Evolutionary conservation across 2,797 vertebrate genomes (phyloP).

Genomic region (Mormyrops boulengeri): DNA sequence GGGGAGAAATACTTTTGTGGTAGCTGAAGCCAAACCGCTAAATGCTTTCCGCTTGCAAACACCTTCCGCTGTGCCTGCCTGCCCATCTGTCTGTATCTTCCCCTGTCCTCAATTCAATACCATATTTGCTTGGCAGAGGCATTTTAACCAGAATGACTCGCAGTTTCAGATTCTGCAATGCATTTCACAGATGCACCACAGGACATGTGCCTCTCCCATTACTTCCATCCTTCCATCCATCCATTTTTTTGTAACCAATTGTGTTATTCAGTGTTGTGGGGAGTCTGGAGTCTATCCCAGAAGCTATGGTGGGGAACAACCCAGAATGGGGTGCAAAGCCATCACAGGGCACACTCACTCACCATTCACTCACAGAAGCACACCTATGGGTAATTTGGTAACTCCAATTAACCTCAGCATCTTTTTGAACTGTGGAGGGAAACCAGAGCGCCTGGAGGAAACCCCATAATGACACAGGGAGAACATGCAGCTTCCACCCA

Average conservation of each 20-base stretch:
- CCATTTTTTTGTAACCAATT: not conserved
- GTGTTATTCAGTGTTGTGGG: not conserved
- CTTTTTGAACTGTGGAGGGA: not conserved
- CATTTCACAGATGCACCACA: not conserved
- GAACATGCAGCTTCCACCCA: not conserved
- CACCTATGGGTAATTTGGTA: not conserved
- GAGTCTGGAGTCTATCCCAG: not conserved
- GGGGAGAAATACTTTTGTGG: not conserved
- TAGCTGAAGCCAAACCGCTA: not conserved
- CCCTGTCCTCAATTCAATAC: not conserved
- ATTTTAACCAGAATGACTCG: not conserved
- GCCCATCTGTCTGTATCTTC: conserved; percentile 5
- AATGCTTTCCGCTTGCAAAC: not conserved
- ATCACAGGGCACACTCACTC: not conserved
- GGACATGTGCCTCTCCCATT: not conserved
- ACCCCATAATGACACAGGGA: not conserved
- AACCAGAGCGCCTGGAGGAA: not conserved
- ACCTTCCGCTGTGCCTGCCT: not conserved
- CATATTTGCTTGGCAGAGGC: not conserved
- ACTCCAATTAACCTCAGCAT: not conserved
- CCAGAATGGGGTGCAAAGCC: not conserved
- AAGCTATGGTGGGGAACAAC: not conserved
- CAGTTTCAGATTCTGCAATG: not conserved
- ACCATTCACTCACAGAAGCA: not conserved
- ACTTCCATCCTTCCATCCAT: not conserved